phyloP scores from a whole-genome alignment of 2,888 invertebrate species.

The Alentia gelatinosa region DNA sequence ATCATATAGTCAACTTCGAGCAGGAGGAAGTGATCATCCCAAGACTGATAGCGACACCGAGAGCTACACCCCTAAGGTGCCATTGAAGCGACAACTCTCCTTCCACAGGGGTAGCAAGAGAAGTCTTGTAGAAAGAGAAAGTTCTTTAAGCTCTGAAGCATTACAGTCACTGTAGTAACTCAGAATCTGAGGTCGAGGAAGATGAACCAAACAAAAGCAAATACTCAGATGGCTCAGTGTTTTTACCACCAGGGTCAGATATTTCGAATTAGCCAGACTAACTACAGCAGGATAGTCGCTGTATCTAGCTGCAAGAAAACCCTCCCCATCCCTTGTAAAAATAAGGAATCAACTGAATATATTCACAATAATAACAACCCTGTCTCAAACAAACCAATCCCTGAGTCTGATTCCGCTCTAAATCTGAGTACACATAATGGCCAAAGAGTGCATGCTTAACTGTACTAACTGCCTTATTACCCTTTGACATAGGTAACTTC shows the following conservation, averaged over 20 bases:
- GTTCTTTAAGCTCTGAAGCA: constrained; percentile 67
- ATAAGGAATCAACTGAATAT: background rate
- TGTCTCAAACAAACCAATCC: no score
- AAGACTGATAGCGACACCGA: background rate
- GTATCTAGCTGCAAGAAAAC: background rate
- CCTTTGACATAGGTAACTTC: no score
- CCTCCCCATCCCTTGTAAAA: background rate
- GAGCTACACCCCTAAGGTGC: background rate
- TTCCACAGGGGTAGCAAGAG: constrained; percentile 74
- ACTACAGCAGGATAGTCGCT: background rate
- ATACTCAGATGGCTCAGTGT: background rate
- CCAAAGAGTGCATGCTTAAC: no score
- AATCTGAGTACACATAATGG: no score
- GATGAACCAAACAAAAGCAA: constrained; percentile 30
- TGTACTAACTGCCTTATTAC: no score
- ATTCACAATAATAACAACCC: no score
- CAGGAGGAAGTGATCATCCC: constrained; percentile 68
- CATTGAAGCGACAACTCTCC: constrained; percentile 64
- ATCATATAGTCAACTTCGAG: constrained; percentile 76
- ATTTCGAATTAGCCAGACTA: background rate
- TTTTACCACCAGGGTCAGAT: background rate
- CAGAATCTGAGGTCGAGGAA: constrained; percentile 62
- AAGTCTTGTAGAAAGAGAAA: constrained; percentile 71
- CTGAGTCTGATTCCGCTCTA: no score
- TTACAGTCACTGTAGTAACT: constrained; percentile 66